Base-by-base conservation (phyloP, 1,140 invertebrate species). In the Zaprionus davidi region DNA sequence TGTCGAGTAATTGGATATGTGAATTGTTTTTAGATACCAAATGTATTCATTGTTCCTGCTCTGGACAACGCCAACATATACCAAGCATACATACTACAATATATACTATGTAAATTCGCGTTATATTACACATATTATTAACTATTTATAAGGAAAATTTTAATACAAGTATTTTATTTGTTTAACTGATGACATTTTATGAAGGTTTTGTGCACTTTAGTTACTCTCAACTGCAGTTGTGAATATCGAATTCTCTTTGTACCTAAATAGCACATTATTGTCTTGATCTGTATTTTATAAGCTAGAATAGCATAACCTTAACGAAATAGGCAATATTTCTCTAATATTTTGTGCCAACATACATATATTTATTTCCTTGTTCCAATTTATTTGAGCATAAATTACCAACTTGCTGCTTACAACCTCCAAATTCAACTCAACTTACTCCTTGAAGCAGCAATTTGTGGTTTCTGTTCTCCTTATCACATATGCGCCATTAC, bases 1-100 rank as follows among this genome's bases (percentile, higher is more conserved):
- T 88, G 81, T 86, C 77, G 84, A 81, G 78, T 86, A 88, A 86
- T 88, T 88, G 83, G 83, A 86, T 87, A 86, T 88, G 80, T 80
- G 80, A 80, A 83, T 86, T 83, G 77, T 74, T 83, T 79, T 68
- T 49, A 74, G 56, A 71, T 72, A 53, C 44, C 53, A 76, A 75
- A 57, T 64, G 60, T 65, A 72, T 59, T 62, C 36, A 71, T 78
- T 55, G 71, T 76, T 60, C 28, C 44, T 28, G 57, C 34, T 62
- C 6, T 49, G 6, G 7, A 58, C 38, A 6, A 17, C 41, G 17
- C 5, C 6, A 46, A 2, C n/a, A 46, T 11, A 24, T 46, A 15
- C 22, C 12, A 51, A 44, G 17, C 20, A 60, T 20, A 24, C 17
- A 7, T 51, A 51, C n/a, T 17, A 22, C 24, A 20, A 20, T 11